Percentiles rank a stretch among this genome's conserved stretches.
Evolutionary conservation across 23 tunicate genomes (phyloP).

Genomic region (Ciona savignyi): DNA sequence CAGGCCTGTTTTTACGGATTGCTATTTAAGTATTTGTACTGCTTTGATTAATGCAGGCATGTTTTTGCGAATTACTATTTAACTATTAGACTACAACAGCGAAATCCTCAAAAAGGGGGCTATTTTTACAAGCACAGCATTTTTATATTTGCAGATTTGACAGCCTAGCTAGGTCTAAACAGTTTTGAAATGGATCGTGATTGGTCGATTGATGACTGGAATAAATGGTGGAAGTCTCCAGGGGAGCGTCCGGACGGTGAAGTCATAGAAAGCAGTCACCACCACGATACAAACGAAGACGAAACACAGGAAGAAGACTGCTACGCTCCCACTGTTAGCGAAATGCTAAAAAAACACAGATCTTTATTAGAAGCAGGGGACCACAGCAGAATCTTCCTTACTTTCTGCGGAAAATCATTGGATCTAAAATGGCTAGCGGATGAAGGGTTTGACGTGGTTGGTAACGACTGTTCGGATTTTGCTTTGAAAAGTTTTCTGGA

Average conservation of each 20-base stretch:
- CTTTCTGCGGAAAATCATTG: conserved; percentile 71
- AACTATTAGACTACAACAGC: too few relatives aligned
- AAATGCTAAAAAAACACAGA: conserved; percentile 44
- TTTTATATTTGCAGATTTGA: too few relatives aligned
- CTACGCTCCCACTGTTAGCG: conserved; percentile 26
- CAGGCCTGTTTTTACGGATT: too few relatives aligned
- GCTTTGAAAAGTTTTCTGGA: conserved; percentile 42
- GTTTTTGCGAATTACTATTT: too few relatives aligned
- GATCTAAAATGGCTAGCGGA: conserved; percentile 65
- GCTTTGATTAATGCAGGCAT: too few relatives aligned
- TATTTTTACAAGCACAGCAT: too few relatives aligned
- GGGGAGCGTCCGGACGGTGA: conserved; percentile 20
- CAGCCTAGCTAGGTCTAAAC: too few relatives aligned
- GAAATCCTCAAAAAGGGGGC: too few relatives aligned
- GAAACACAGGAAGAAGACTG: conserved; percentile 9
- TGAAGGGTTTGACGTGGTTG: conserved; percentile 44
- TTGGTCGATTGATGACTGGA: conserved; percentile 52
- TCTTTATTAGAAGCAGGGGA: not conserved
- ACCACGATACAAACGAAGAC: conserved; percentile 1
- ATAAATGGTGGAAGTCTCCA: conserved; percentile 52
- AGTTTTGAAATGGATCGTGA: conserved; percentile 10
- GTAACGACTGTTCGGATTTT: conserved; percentile 63
- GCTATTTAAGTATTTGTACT: too few relatives aligned
- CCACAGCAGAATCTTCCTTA: conserved; percentile 28
- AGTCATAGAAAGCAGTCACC: conserved; percentile 8